phyloP scores from a whole-genome alignment of 2,888 invertebrate genomes.

The Coleophora flavipennella region DNA sequence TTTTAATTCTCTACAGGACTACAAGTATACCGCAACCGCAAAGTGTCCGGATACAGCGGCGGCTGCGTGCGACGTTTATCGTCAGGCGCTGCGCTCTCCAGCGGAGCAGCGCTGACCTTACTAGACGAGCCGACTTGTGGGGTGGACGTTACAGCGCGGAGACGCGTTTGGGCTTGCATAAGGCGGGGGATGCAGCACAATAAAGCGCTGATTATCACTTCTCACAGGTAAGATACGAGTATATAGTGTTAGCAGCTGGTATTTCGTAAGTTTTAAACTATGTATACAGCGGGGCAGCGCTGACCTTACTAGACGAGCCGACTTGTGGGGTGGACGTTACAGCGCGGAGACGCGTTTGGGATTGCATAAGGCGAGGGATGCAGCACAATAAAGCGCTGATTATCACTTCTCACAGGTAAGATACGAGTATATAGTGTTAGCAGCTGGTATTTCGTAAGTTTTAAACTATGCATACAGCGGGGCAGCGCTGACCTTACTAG shows the following conservation, averaged over 20 bases:
- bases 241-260: too few species aligned
- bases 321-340: conserved; percentile 79
- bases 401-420: neutral
- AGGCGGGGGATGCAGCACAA: neutral
- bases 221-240: neutral
- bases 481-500: conserved; percentile 73
- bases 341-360: conserved; percentile 76
- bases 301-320: conserved; percentile 58
- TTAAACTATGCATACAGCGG: conserved; percentile 58
- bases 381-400: neutral
- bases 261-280: conserved; percentile 23
- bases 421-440: too few species aligned
- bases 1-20: conserved; percentile 21
- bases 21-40: conserved; percentile 15
- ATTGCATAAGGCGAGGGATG: conserved; percentile 12
- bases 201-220: neutral
- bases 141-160: conserved; percentile 78
- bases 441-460: too few species aligned
- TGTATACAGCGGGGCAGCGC: too few species aligned
- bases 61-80: conserved; percentile 78
- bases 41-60: conserved; percentile 70
- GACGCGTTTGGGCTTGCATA: conserved; percentile 71
- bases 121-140: conserved; percentile 65
- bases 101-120: conserved; percentile 38
- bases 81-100: conserved; percentile 22